Conservation (phyloP, 2,797 vertebrate genomes). For the Syngnathus acus region DNA sequence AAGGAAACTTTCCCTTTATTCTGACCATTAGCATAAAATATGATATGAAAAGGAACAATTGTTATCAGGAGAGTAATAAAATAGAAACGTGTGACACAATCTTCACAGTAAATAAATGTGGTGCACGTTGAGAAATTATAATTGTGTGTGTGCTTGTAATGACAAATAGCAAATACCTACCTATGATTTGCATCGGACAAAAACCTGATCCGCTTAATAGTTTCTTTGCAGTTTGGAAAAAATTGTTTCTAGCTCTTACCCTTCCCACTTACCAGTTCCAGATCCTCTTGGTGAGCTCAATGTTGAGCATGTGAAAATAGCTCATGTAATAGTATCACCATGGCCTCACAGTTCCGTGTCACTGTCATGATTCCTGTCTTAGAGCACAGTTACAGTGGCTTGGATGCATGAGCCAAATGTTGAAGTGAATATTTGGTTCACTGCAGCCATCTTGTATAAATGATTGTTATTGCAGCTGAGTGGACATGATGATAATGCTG, state of each 20-base stretch:
- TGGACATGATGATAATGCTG: neutral
- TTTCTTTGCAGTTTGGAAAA: neutral
- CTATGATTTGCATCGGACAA: neutral
- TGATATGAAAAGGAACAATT: too few species aligned
- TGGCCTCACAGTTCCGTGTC: slow-evolving; percentile 19
- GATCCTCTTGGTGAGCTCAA: slow-evolving; percentile 40
- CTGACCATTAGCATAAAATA: too few species aligned
- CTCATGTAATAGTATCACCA: slow-evolving; percentile 55
- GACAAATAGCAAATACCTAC: too few species aligned
- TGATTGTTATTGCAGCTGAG: neutral
- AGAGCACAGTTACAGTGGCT: neutral
- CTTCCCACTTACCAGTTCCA: neutral
- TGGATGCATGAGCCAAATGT: neutral
- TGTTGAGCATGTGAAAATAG: slow-evolving; percentile 61
- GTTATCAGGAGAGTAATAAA: too few species aligned
- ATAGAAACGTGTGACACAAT: too few species aligned
- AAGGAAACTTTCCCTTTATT: neutral
- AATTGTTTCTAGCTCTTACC: neutral
- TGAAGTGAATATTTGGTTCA: neutral
- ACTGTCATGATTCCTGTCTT: slow-evolving; percentile 44
- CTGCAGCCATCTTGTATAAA: neutral
- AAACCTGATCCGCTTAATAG: neutral
- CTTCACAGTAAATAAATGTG: too few species aligned
- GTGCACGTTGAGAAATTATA: too few species aligned
- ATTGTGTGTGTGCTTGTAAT: too few species aligned